Conservation (phyloP, 2,888 invertebrate genomes). For the Drosophila gaucha region DNA sequence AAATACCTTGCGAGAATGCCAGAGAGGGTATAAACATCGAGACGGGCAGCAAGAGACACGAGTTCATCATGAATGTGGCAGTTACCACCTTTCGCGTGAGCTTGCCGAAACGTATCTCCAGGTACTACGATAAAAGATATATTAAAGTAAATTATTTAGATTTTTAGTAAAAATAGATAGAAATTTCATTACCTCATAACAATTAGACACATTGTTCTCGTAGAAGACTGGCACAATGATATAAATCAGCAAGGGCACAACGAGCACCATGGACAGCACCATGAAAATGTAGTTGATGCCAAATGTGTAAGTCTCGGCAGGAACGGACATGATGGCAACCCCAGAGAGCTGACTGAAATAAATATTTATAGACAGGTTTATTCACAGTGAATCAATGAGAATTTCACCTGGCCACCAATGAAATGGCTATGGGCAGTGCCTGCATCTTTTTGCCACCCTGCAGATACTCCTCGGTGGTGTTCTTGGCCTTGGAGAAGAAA, state of each 20-base stretch:
- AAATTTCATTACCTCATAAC: slow-evolving; percentile 84
- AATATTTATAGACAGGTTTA: no score
- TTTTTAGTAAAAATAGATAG: neutral
- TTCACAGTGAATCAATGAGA: neutral
- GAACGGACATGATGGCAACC: slow-evolving; percentile 86
- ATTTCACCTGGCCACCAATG: slow-evolving; percentile 86
- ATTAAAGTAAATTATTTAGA: no score
- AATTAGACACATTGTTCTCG: slow-evolving; percentile 85
- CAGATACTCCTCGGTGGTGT: slow-evolving; percentile 86
- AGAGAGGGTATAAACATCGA: slow-evolving; percentile 82
- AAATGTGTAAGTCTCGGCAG: slow-evolving; percentile 86
- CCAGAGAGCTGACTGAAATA: slow-evolving; percentile 86
- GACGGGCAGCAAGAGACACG: slow-evolving; percentile 80
- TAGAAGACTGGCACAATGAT: slow-evolving; percentile 86
- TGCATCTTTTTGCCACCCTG: slow-evolving; percentile 86
- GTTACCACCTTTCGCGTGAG: slow-evolving; percentile 80
- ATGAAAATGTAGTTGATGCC: slow-evolving; percentile 85
- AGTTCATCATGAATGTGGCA: slow-evolving; percentile 74
- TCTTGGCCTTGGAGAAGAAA: slow-evolving; percentile 85
- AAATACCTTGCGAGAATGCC: slow-evolving; percentile 82
- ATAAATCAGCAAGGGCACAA: slow-evolving; percentile 78
- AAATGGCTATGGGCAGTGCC: slow-evolving; percentile 87
- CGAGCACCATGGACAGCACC: slow-evolving; percentile 84
- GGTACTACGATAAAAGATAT: slow-evolving; percentile 67
- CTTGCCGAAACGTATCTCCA: slow-evolving; percentile 82